Conservation (phyloP, 2,888 invertebrate genomes). For the Drosophila monieri region DNA sequence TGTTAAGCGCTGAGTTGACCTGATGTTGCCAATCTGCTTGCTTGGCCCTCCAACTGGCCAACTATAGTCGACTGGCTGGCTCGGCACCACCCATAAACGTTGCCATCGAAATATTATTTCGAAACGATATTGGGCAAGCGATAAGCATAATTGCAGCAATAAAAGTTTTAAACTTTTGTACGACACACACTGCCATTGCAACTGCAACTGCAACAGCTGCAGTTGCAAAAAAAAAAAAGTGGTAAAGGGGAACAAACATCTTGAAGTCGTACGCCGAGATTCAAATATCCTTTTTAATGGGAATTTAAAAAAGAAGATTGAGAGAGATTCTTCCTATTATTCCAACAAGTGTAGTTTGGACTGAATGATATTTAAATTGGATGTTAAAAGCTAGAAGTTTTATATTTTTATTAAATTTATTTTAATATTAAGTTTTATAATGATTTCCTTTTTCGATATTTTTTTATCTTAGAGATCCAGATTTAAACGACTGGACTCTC, state of each 20-base stretch:
- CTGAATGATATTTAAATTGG: background rate
- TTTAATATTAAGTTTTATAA: too few species aligned
- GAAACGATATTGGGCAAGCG: slow-evolving; percentile 76
- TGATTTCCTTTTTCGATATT: too few species aligned
- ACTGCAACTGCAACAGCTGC: slow-evolving; percentile 34
- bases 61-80: slow-evolving; percentile 10
- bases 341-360: too few species aligned
- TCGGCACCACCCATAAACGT: slow-evolving; percentile 47
- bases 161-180: slow-evolving; percentile 82
- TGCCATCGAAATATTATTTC: slow-evolving; percentile 78
- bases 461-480: background rate
- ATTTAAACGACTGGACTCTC: background rate
- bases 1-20: slow-evolving; percentile 47
- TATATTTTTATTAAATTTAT: too few species aligned
- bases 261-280: background rate
- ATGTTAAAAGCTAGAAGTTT: background rate
- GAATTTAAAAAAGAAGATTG: background rate
- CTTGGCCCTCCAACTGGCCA: background rate
- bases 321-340: background rate
- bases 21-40: slow-evolving; percentile 38
- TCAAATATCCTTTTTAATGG: background rate
- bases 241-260: background rate
- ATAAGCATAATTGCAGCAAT: slow-evolving; percentile 84
- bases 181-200: slow-evolving; percentile 54
- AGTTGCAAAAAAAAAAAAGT: slow-evolving; percentile 4